Evolutionary conservation across 2,113 vertebrate genomes (phyloP).

Genomic region (Noctilio leporinus): DNA sequence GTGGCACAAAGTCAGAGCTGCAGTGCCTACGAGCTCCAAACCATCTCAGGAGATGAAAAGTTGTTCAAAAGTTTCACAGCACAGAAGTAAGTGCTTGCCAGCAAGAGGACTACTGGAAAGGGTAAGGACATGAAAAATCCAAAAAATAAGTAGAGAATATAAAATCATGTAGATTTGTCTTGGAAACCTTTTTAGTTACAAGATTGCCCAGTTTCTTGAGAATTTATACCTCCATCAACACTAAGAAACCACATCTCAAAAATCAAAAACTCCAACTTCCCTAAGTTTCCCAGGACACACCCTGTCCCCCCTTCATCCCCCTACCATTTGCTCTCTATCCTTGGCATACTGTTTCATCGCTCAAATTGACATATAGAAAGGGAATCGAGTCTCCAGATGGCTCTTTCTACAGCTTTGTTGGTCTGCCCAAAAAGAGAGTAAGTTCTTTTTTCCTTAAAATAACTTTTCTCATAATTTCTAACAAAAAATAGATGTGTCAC

Average conservation of each 20-base stretch:
- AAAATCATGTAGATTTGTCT: neutral
- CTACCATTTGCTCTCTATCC: neutral
- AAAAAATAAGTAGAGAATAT: neutral
- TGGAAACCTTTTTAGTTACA: neutral
- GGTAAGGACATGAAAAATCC: neutral
- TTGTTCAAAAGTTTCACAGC: neutral
- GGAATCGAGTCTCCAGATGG: neutral
- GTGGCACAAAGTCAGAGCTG: neutral
- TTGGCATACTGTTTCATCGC: neutral
- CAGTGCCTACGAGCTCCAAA: neutral
- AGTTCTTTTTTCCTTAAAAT: neutral
- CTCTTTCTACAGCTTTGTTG: neutral
- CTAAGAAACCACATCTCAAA: neutral
- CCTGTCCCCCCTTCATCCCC: neutral
- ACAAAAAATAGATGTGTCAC: neutral
- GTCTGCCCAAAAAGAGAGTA: neutral
- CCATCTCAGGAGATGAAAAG: neutral
- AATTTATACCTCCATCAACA: neutral
- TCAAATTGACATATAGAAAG: neutral
- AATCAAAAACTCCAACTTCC: neutral
- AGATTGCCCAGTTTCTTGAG: neutral
- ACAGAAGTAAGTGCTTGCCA: neutral
- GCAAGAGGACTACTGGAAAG: neutral
- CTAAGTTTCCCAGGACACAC: neutral
- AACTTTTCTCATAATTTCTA: neutral